phyloP scores from a whole-genome alignment of 2,888 invertebrate species.

The Macropis europaea region DNA sequence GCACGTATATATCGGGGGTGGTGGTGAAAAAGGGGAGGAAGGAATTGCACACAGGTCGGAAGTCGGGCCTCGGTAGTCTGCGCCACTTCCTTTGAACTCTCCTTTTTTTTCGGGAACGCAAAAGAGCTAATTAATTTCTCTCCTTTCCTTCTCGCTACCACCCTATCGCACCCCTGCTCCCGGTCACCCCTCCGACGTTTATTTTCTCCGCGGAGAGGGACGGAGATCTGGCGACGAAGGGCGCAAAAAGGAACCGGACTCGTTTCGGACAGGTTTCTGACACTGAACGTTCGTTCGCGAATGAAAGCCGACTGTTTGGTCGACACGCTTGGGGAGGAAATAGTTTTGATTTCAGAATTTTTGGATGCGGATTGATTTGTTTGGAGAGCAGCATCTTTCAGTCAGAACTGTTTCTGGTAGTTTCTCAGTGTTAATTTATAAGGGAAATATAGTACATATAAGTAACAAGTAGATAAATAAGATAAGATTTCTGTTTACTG shows the following conservation, averaged over 20 bases:
- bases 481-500: too few species aligned
- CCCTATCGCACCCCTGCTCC: neutral
- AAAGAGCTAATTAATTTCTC: slow-evolving; percentile 49
- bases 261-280: slow-evolving; percentile 28
- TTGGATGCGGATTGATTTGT: neutral
- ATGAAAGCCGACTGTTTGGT: neutral
- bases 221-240: slow-evolving; percentile 17
- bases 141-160: slow-evolving; percentile 37
- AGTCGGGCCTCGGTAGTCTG: slow-evolving; percentile 61
- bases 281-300: neutral
- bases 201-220: slow-evolving; percentile 48
- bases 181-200: slow-evolving; percentile 44
- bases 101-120: slow-evolving; percentile 38
- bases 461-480: too few species aligned
- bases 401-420: too few species aligned
- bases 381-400: too few species aligned
- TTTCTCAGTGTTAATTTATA: too few species aligned
- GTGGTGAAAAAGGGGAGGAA: slow-evolving; percentile 22
- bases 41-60: slow-evolving; percentile 59
- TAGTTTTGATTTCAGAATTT: neutral
- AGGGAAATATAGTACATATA: too few species aligned
- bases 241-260: slow-evolving; percentile 19
- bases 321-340: neutral
- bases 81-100: slow-evolving; percentile 76
- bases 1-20: slow-evolving; percentile 33